phyloP scores from a whole-genome alignment of 2,113 vertebrate species.

The Clarias batrachus region DNA sequence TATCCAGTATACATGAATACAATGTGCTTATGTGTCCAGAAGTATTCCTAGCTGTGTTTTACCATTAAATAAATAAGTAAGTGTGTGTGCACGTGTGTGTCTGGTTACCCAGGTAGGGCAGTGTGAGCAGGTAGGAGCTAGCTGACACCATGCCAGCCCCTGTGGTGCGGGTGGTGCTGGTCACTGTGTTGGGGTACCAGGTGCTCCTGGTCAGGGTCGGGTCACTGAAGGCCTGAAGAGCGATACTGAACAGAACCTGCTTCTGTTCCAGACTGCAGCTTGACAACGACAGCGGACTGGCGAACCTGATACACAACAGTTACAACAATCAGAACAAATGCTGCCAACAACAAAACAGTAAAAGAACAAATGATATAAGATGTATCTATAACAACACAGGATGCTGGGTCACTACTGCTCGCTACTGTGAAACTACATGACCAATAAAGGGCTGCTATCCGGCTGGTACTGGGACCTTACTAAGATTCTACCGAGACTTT shows the following conservation, averaged over 20 bases:
- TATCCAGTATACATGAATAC: neutral
- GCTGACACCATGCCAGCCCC: too few species aligned
- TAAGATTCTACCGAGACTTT: too few species aligned
- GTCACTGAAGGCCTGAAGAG: slow-evolving; percentile 65
- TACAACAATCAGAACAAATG: neutral
- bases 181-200: neutral
- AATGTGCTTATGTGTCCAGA: neutral
- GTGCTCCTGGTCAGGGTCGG: neutral
- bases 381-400: too few species aligned
- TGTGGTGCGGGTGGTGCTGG: neutral
- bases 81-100: neutral
- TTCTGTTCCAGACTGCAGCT: slow-evolving; percentile 68
- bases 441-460: too few species aligned
- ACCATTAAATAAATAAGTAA: neutral
- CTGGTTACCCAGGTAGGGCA: slow-evolving; percentile 73
- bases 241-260: slow-evolving; percentile 68
- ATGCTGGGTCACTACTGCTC: too few species aligned
- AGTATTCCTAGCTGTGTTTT: neutral
- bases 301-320: slow-evolving; percentile 60
- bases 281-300: slow-evolving; percentile 53
- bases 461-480: too few species aligned
- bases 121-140: slow-evolving; percentile 61
- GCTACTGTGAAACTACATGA: too few species aligned
- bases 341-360: neutral
- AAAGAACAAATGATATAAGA: too few species aligned